Conservation (phyloP, 1,140 invertebrate species). For the Ostrea denselamellosa region DNA sequence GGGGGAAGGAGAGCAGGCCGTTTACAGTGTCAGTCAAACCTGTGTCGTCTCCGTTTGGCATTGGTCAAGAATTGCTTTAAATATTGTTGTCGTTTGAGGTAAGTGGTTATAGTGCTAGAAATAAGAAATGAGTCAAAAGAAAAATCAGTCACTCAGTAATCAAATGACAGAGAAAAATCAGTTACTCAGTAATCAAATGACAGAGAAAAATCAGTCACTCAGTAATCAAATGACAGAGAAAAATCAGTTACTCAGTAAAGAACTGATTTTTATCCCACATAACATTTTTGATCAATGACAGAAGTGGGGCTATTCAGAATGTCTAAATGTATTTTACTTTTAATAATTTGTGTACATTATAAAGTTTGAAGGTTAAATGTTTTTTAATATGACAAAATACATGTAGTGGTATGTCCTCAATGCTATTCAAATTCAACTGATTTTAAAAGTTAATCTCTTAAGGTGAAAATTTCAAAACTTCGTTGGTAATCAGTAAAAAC, state of each 20-base stretch:
- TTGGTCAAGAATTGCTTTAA: conserved; percentile 31
- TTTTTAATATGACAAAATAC: no score
- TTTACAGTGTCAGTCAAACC: conserved; percentile 13
- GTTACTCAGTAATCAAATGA: no score
- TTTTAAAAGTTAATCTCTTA: no score
- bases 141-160: no score
- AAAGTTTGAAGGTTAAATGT: no score
- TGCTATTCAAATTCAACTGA: no score
- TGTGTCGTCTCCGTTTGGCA: conserved; percentile 18
- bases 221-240: background rate
- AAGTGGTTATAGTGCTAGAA: conserved; percentile 15
- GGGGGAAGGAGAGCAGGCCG: background rate
- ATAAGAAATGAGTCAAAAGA: background rate
- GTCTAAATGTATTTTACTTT: no score
- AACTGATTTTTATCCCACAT: background rate
- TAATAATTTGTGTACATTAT: no score
- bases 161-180: no score
- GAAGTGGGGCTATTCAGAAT: background rate
- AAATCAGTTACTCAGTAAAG: background rate
- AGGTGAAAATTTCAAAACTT: background rate
- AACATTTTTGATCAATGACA: background rate
- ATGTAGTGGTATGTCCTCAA: no score
- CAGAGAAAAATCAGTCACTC: background rate
- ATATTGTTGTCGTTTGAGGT: conserved; percentile 29
- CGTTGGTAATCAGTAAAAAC: background rate